Percentiles rank a stretch among this genome's conserved stretches.
These are phyloP conservation scores for Grapholita molesta DNA, from an alignment of 1,140 invertebrate species.

Conservation along the genomic window DNA sequence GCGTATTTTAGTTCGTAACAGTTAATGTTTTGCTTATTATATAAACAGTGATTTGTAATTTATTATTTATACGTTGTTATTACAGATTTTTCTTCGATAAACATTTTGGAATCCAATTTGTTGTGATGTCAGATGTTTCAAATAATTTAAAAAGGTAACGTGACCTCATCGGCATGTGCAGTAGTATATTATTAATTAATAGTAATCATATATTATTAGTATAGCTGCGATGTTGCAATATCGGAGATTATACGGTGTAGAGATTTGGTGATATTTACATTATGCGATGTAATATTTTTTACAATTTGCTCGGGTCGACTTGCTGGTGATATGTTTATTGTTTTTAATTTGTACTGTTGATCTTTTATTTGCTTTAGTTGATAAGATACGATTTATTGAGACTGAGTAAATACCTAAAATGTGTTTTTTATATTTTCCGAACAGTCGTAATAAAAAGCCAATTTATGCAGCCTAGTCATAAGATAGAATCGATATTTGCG, in stretches of 20 bases:
- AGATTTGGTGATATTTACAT: not conserved
- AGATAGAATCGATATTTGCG: too few species aligned
- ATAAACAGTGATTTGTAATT: constrained; percentile 34
- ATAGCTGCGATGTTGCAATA: constrained; percentile 1
- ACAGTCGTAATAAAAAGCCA: too few species aligned
- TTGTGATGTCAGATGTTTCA: constrained; percentile 38
- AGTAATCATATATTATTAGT: not conserved
- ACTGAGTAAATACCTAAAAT: too few species aligned
- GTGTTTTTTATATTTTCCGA: too few species aligned
- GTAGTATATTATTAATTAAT: constrained; percentile 40
- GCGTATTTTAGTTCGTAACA: not conserved
- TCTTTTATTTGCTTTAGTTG: not conserved
- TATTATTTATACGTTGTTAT: constrained; percentile 37
- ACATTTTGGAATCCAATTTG: constrained; percentile 43
- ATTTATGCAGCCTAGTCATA: too few species aligned
- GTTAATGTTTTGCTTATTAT: constrained; percentile 14
- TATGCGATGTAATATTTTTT: not conserved
- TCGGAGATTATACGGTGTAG: not conserved
- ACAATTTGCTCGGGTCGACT: not conserved
- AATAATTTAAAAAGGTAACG: constrained; percentile 37
- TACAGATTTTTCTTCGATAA: constrained; percentile 42
- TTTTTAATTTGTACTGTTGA: not conserved
- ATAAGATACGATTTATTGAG: not conserved
- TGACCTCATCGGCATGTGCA: not conserved
- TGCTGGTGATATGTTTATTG: constrained; percentile 10